These are phyloP conservation scores for Nephotettix cincticeps DNA, from an alignment of 1,140 invertebrate genomes.

Conservation along the genomic window DNA sequence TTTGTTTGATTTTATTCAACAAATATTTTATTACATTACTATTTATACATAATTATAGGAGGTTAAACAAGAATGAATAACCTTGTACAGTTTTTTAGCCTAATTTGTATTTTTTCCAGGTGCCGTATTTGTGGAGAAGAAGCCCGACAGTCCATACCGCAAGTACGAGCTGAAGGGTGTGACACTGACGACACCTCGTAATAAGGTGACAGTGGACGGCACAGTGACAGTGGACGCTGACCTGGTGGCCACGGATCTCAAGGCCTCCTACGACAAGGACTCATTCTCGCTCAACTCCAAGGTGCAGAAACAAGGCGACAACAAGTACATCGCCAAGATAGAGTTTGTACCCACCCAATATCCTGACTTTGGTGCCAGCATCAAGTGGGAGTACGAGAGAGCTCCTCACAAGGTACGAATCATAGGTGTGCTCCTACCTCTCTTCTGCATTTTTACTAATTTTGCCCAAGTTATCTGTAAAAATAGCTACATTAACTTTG, in stretches of 20 bases:
- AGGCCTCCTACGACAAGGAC: slow-evolving; percentile 53
- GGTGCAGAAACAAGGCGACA: slow-evolving; percentile 46
- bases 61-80: too few relatives aligned
- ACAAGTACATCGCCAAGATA: slow-evolving; percentile 29
- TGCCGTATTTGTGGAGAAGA: slow-evolving; percentile 51
- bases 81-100: too few relatives aligned
- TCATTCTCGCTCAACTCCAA: slow-evolving; percentile 49
- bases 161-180: slow-evolving; percentile 61
- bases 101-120: too few relatives aligned
- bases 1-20: neutral
- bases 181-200: slow-evolving; percentile 49
- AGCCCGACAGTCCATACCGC: slow-evolving; percentile 45
- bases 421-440: too few relatives aligned
- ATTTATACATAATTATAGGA: slow-evolving; percentile 18
- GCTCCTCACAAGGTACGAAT: slow-evolving; percentile 29
- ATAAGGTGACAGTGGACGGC: slow-evolving; percentile 45
- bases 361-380: slow-evolving; percentile 58
- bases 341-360: slow-evolving; percentile 47
- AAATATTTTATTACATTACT: neutral
- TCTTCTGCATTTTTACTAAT: too few relatives aligned
- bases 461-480: too few relatives aligned
- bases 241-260: slow-evolving; percentile 49
- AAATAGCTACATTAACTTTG: too few relatives aligned
- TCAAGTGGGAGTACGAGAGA: slow-evolving; percentile 50
- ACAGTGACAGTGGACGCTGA: slow-evolving; percentile 44